phyloP scores from a whole-genome alignment of 2,797 vertebrate genomes.

The Anas flavirostris region DNA sequence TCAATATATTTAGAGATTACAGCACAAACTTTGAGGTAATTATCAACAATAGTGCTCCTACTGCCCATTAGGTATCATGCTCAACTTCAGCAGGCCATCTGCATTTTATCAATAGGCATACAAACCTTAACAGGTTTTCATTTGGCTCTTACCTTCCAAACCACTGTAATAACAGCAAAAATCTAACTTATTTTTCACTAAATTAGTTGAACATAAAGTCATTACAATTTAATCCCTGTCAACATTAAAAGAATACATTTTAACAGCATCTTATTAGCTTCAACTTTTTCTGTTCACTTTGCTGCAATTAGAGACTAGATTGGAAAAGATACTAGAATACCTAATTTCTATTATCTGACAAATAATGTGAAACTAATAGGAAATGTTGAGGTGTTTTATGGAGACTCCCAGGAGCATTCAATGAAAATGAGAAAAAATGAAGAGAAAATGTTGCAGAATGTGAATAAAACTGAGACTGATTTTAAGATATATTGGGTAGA shows the following conservation, averaged over 20 bases:
- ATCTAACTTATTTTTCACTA: constrained; percentile 20
- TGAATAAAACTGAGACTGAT: not conserved
- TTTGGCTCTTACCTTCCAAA: not conserved
- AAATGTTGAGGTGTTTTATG: not conserved
- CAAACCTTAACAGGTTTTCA: constrained; percentile 20
- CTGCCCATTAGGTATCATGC: not conserved
- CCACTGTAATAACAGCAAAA: not conserved
- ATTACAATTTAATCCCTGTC: constrained; percentile 21
- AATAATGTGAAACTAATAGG: not conserved
- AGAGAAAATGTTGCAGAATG: not conserved
- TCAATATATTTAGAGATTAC: not conserved
- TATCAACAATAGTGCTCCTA: not conserved
- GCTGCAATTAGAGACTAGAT: not conserved
- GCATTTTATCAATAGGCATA: not conserved
- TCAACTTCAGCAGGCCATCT: not conserved
- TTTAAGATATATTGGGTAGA: not conserved
- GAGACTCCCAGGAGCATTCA: not conserved
- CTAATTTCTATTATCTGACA: not conserved
- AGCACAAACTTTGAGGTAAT: not conserved
- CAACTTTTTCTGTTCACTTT: not conserved
- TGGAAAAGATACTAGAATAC: not conserved
- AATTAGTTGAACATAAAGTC: not conserved
- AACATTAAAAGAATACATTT: constrained; percentile 26
- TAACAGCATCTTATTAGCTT: not conserved
- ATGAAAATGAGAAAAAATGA: not conserved